Conservation (phyloP, 2,797 vertebrate genomes). For the Peromyscus attwateri region DNA sequence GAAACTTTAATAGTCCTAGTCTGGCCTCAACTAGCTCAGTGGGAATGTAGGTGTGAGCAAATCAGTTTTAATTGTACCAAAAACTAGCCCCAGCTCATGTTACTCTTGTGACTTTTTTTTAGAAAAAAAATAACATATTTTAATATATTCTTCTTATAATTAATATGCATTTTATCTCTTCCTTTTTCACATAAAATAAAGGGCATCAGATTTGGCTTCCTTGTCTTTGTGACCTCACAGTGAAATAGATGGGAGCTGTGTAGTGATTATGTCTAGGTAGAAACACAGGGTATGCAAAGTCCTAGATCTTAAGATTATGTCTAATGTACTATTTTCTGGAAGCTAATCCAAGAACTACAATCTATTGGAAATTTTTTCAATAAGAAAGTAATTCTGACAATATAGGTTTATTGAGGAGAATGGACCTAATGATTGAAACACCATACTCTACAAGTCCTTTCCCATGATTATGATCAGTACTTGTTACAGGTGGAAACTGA, state of each 20-base stretch:
- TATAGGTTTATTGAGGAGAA: background rate
- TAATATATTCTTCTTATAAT: background rate
- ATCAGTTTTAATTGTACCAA: background rate
- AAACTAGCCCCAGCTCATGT: background rate
- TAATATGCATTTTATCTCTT: background rate
- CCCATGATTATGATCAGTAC: background rate
- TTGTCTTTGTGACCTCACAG: background rate
- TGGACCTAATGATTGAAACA: background rate
- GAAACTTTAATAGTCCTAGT: background rate
- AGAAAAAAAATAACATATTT: background rate
- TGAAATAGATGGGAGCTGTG: background rate
- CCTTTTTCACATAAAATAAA: background rate
- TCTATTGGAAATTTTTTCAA: background rate
- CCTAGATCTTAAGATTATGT: background rate
- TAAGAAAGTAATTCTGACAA: background rate
- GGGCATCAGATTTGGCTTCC: background rate
- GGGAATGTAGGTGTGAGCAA: too few species aligned
- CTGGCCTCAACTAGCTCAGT: background rate
- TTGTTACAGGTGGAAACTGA: background rate
- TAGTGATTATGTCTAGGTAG: background rate
- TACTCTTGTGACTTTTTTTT: background rate
- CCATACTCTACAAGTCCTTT: background rate
- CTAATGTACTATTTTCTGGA: background rate
- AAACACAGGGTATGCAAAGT: background rate
- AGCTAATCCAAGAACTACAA: background rate